phyloP scores from a whole-genome alignment of 1,140 invertebrate species.

The Paraescarpia echinospica region DNA sequence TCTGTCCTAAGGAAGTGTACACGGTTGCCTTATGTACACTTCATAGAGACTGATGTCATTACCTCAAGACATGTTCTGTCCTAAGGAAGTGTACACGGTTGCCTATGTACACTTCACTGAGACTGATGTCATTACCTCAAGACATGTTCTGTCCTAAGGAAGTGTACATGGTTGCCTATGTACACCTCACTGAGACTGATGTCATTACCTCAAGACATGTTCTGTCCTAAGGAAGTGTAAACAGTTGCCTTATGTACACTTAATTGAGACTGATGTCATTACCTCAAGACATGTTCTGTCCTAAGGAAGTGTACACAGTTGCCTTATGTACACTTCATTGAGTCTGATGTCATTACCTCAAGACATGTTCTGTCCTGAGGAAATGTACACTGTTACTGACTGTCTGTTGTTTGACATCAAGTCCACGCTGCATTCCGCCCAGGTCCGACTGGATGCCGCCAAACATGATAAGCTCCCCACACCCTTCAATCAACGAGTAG shows the following conservation, averaged over 20 bases:
- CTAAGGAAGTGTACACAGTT: not conserved
- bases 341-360: conserved; percentile 8
- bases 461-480: conserved; percentile 91
- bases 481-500: conserved; percentile 84
- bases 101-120: too few relatives aligned
- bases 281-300: too few relatives aligned
- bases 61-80: too few relatives aligned
- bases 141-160: too few relatives aligned
- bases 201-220: not conserved
- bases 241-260: not conserved
- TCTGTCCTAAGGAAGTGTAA: not conserved
- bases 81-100: too few relatives aligned
- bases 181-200: too few relatives aligned
- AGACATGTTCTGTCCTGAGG: not conserved
- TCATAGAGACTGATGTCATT: too few relatives aligned
- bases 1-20: too few relatives aligned
- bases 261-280: too few relatives aligned
- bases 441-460: conserved; percentile 71
- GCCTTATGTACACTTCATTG: not conserved
- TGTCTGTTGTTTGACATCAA: not conserved
- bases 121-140: too few relatives aligned
- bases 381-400: conserved; percentile 20
- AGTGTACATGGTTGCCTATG: too few relatives aligned
- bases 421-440: conserved; percentile 41
- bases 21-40: too few relatives aligned